phyloP scores from a whole-genome alignment of 2,797 vertebrate genomes.

The Sebastes variabilis region DNA sequence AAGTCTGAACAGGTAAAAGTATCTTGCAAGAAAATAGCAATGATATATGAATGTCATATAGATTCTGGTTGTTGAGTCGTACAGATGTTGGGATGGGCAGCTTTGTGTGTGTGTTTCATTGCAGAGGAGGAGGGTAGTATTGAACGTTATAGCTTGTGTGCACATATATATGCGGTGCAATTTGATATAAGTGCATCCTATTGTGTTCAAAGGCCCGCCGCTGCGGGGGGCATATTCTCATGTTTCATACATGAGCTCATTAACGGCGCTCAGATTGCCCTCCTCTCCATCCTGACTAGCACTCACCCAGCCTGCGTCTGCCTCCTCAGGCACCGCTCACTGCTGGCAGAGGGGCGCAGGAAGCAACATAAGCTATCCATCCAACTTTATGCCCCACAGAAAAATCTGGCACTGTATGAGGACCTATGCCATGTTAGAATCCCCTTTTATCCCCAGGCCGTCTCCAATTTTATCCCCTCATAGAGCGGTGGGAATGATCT shows the following conservation, averaged over 20 bases:
- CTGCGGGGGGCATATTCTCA: slow-evolving; percentile 65
- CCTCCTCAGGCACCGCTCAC: slow-evolving; percentile 65
- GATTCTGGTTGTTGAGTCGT: slow-evolving; percentile 1
- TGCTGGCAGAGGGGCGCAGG: slow-evolving; percentile 59
- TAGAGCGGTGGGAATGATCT: slow-evolving; percentile 35
- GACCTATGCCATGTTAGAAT: slow-evolving; percentile 42
- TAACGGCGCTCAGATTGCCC: slow-evolving; percentile 68
- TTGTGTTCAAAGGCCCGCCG: slow-evolving; percentile 63
- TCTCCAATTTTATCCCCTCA: slow-evolving; percentile 41
- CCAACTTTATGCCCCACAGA: slow-evolving; percentile 61
- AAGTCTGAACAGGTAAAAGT: neutral
- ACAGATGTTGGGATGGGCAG: slow-evolving; percentile 10
- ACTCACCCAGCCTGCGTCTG: slow-evolving; percentile 57
- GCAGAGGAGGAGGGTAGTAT: neutral
- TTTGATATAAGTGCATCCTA: slow-evolving; percentile 63
- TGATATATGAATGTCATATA: neutral
- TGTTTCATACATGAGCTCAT: slow-evolving; percentile 82
- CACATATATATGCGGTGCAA: slow-evolving; percentile 17
- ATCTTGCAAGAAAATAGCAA: neutral
- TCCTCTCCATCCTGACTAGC: slow-evolving; percentile 56
- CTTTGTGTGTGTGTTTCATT: slow-evolving; percentile 10
- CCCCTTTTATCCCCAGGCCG: slow-evolving; percentile 57
- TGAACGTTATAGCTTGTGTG: slow-evolving; percentile 18
- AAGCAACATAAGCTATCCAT: slow-evolving; percentile 62
- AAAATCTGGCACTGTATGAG: slow-evolving; percentile 56